Base-by-base conservation (phyloP, 1,140 invertebrate species). In the Sogatella furcifera region DNA sequence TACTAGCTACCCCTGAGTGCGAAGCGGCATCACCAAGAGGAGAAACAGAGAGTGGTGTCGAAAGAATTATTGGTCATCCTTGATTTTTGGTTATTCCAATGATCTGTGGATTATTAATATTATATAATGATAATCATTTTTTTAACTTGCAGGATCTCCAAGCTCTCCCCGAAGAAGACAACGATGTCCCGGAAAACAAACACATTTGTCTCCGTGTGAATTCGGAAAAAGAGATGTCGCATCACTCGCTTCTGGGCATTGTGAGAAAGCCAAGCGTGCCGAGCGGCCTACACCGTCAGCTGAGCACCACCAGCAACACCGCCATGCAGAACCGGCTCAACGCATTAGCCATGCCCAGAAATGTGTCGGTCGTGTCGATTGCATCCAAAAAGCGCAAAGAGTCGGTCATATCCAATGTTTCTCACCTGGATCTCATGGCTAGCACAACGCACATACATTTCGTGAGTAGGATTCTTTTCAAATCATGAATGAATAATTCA, bases 371-470 rank as follows among this genome's bases (percentile, higher is more conserved):
- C 10, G 41, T 42, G n/a, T 55, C 53, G 14, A 22, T 61, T 13
- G 11, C 15, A 13, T 14, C 15, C 6, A 31, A 73, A 14, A 58
- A 38, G 53, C 61, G 66, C 22, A 83, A 82, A 71, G 77, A 79
- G 38, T 85, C 84, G 11, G 79, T 84, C 41, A 82, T 84, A 65
- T 85, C 83, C 10, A 84, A 82, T 69, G 78, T 85, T 53, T 86
- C 84, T 0, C 80, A 81, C 62, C 78, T 85, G 76, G 84, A 86
- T 70, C 84, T 85, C 68, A 84, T 81, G 52, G 84, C 83, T 17
- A 64, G 61, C 42, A 62, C 60, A 6, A 62, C 61, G 59, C 64
- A 66, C 41, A 55, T 67, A 19, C 60, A 64, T 19, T 24, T 65
- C 13, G 57, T 67, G 55, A 61, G 59, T 60, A 28, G 8, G 34